Evolutionary conservation across 2,113 vertebrate genomes (phyloP).

Genomic region (Chloebia gouldiae): DNA sequence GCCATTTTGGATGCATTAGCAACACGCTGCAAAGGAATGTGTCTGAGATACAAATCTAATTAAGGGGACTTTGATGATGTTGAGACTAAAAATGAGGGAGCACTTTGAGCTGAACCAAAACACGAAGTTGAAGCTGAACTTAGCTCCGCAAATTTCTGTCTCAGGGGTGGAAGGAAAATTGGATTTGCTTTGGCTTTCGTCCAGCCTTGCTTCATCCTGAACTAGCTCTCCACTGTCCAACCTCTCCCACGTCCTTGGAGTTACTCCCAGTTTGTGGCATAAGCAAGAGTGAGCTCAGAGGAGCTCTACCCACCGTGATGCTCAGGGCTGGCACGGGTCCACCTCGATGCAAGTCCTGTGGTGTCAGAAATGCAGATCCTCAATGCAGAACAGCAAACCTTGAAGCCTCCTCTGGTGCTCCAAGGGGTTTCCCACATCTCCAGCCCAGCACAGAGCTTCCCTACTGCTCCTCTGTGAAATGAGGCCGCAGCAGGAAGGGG

Average conservation of each 20-base stretch:
- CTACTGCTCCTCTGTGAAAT: fast-evolving
- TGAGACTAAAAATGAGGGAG: neutral
- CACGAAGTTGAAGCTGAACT: neutral
- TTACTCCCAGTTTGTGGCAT: conserved; percentile 22
- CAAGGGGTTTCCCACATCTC: neutral
- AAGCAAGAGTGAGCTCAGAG: conserved; percentile 36
- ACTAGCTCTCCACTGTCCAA: neutral
- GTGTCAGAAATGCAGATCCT: neutral
- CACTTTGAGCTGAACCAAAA: neutral
- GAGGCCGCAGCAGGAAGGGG: fast-evolving
- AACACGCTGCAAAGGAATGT: neutral
- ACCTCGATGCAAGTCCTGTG: fast-evolving
- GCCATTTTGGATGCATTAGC: neutral
- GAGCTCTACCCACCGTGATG: neutral
- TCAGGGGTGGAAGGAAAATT: neutral
- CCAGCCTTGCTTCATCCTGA: conserved; percentile 30
- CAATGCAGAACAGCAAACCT: neutral
- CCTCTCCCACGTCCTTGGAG: conserved; percentile 52
- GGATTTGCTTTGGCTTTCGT: conserved; percentile 8
- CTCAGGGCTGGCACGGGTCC: neutral
- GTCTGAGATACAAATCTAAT: neutral
- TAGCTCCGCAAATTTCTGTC: neutral
- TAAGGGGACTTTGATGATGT: conserved; percentile 2
- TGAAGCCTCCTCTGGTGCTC: neutral
- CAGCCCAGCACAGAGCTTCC: neutral